Percentiles rank a stretch among this genome's conserved stretches.
Evolutionary conservation across 2,797 vertebrate genomes (phyloP).

Genomic region (Lutra lutra): DNA sequence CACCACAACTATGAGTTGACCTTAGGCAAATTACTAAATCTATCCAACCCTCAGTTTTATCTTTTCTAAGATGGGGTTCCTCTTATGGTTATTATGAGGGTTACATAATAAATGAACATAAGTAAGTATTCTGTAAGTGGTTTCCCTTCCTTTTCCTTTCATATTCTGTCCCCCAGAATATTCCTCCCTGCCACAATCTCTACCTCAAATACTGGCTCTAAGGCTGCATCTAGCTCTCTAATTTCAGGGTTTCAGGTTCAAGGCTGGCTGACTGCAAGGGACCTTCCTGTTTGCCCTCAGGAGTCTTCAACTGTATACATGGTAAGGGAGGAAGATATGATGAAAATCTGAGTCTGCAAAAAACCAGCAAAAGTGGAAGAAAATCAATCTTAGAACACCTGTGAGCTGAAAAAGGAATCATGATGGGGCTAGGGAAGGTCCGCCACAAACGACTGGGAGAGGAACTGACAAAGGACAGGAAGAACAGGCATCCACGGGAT

Average conservation of each 20-base stretch:
- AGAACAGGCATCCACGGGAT: neutral
- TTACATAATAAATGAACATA: neutral
- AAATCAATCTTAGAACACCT: neutral
- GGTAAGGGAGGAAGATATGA: neutral
- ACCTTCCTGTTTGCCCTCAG: neutral
- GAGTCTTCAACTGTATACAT: neutral
- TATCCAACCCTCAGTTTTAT: neutral
- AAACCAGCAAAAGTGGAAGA: neutral
- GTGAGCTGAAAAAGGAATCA: neutral
- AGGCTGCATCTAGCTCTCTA: neutral
- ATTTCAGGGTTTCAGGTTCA: neutral
- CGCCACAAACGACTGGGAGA: neutral
- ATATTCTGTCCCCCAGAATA: neutral
- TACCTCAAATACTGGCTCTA: neutral
- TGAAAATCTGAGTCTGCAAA: neutral
- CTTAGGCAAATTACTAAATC: neutral
- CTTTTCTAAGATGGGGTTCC: conserved; percentile 4
- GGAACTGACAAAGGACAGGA: neutral
- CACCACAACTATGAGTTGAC: neutral
- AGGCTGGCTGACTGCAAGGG: neutral
- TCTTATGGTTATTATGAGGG: neutral
- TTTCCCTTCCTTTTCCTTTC: neutral
- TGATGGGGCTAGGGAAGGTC: too few species aligned
- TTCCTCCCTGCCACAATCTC: neutral
- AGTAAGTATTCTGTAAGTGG: neutral